A percentile compares a stretch with the other conserved stretches of the same genome.
Evolutionary conservation across 2,113 vertebrate genomes (phyloP).

Genomic region (Panthera leo): DNA sequence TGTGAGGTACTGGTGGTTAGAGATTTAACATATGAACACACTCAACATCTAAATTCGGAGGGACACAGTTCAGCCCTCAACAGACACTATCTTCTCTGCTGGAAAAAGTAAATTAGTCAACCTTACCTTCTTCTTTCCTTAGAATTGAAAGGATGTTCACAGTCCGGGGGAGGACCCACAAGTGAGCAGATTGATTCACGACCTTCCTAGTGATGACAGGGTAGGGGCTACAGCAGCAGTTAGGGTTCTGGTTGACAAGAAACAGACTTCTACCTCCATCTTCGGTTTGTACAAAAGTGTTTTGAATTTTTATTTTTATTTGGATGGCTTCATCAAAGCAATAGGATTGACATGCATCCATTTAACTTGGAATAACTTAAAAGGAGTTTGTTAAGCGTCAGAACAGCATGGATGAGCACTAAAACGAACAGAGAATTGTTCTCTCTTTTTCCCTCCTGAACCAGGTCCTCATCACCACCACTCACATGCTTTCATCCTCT

Average conservation of each 20-base stretch:
- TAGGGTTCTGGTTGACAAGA: background rate
- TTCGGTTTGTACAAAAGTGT: background rate
- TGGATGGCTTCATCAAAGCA: background rate
- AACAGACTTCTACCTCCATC: background rate
- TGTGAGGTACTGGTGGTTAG: background rate
- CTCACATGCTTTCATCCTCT: background rate
- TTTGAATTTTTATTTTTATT: background rate
- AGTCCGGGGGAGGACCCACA: too few relatives aligned
- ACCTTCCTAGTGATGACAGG: rapidly evolving
- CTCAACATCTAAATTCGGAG: rapidly evolving
- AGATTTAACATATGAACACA: background rate
- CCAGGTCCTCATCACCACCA: rapidly evolving
- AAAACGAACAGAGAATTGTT: background rate
- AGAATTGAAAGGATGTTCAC: background rate
- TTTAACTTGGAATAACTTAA: background rate
- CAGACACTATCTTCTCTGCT: background rate
- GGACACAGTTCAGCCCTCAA: too few relatives aligned
- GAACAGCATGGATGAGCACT: rapidly evolving
- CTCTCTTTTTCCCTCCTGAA: background rate
- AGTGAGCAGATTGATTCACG: background rate
- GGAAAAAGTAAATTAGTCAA: background rate
- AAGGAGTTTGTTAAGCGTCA: background rate
- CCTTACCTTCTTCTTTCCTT: too few relatives aligned
- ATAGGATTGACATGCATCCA: background rate
- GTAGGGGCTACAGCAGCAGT: rapidly evolving